Conservation (phyloP, 2,888 invertebrate genomes). For the Pyrrhosoma nymphula region DNA sequence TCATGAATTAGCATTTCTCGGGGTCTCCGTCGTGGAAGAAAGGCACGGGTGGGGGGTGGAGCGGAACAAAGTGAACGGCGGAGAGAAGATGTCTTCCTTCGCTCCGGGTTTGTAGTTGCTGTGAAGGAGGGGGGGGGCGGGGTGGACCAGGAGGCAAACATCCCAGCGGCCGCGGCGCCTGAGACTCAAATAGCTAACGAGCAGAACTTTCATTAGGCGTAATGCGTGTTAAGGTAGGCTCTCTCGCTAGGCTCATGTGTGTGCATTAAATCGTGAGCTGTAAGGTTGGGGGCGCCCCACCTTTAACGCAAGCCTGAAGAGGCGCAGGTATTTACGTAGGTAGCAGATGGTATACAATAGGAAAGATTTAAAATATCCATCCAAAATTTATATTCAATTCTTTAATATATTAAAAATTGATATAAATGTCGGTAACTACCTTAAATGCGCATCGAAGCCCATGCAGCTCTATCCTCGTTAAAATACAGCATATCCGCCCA, state of each 20-base stretch:
- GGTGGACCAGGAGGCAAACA: background rate
- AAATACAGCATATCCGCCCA: too few species aligned
- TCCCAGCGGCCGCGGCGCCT: background rate
- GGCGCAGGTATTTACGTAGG: too few species aligned
- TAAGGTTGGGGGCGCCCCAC: background rate
- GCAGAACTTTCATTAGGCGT: conserved; percentile 39
- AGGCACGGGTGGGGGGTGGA: background rate
- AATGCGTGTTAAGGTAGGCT: background rate
- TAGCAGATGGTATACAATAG: too few species aligned
- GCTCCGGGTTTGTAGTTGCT: background rate
- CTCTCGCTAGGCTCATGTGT: background rate
- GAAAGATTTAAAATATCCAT: too few species aligned
- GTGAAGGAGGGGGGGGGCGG: background rate
- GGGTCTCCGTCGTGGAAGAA: conserved; percentile 8
- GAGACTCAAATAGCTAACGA: conserved; percentile 12
- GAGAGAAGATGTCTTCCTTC: background rate
- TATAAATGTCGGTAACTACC: too few species aligned
- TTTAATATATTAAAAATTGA: too few species aligned
- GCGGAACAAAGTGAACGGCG: background rate
- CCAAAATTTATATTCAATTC: too few species aligned
- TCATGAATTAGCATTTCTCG: conserved; percentile 32
- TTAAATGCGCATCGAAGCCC: too few species aligned
- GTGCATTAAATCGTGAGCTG: background rate
- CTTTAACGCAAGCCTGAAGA: background rate
- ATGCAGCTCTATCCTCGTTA: too few species aligned